phyloP scores from a whole-genome alignment of 2,888 invertebrate species.

The Ophion obscuratus region DNA sequence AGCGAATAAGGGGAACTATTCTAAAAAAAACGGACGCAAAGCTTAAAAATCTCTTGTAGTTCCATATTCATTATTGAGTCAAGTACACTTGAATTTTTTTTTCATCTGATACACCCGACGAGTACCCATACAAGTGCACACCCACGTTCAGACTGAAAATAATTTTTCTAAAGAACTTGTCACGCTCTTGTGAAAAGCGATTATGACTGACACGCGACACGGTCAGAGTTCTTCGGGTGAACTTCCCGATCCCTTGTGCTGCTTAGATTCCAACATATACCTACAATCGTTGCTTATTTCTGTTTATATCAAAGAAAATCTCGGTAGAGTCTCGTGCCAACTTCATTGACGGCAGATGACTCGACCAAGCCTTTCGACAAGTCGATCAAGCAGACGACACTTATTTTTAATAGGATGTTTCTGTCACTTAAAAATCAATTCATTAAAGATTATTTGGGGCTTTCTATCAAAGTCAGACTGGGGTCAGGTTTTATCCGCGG shows the following conservation, averaged over 20 bases:
- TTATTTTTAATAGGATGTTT: background rate
- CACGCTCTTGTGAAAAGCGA: slow-evolving; percentile 50
- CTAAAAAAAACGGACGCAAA: too few relatives aligned
- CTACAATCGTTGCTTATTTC: slow-evolving; percentile 7
- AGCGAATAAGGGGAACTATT: too few relatives aligned
- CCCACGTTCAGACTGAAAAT: background rate
- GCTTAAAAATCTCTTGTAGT: background rate
- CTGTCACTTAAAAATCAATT: background rate
- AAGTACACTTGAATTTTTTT: background rate
- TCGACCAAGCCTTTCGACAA: background rate
- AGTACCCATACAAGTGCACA: too few relatives aligned
- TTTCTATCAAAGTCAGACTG: too few relatives aligned
- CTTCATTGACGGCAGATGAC: slow-evolving; percentile 12
- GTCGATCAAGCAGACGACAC: background rate
- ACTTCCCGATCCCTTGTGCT: background rate
- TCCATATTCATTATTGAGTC: background rate
- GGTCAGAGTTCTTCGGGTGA: slow-evolving; percentile 63
- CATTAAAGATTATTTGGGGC: too few relatives aligned
- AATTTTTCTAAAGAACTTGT: slow-evolving; percentile 64
- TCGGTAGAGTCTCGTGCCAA: slow-evolving; percentile 22
- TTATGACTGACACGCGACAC: slow-evolving; percentile 78
- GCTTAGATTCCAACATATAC: background rate
- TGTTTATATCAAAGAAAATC: background rate
- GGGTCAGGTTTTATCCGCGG: too few relatives aligned
- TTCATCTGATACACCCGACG: background rate